A percentile compares a stretch with the other conserved stretches of the same genome.
phyloP scores from a whole-genome alignment of 2,113 vertebrate species.

The Sminthopsis crassicaudata region DNA sequence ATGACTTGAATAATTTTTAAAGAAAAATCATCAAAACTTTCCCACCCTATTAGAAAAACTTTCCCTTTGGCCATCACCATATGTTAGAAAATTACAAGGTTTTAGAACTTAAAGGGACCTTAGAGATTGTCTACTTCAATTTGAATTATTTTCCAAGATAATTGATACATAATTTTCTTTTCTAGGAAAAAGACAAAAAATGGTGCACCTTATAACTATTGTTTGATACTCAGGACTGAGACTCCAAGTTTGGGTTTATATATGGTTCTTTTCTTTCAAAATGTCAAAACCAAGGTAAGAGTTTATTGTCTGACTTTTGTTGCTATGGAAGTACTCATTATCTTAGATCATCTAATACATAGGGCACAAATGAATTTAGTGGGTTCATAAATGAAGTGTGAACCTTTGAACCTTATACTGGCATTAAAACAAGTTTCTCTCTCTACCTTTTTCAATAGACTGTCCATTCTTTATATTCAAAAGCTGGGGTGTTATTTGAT shows the following conservation, averaged over 20 bases:
- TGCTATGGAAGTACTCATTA: constrained; percentile 78
- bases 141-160: constrained; percentile 55
- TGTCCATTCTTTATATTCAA: constrained; percentile 50
- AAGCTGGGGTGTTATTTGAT: neutral
- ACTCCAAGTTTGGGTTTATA: constrained; percentile 51
- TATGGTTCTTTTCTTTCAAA: constrained; percentile 64
- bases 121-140: constrained; percentile 31
- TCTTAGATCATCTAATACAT: constrained; percentile 64
- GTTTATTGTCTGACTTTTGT: constrained; percentile 77
- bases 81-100: neutral
- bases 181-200: constrained; percentile 31
- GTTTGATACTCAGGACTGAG: constrained; percentile 55
- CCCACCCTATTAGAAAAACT: neutral
- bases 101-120: neutral
- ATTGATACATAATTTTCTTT: constrained; percentile 39
- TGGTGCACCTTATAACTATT: constrained; percentile 58
- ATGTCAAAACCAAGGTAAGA: constrained; percentile 73
- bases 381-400: constrained; percentile 61
- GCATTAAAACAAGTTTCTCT: constrained; percentile 22
- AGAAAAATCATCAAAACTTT: neutral
- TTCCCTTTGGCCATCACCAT: neutral
- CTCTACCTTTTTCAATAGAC: constrained; percentile 16
- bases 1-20: neutral
- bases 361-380: constrained; percentile 67
- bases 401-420: constrained; percentile 58